These are phyloP conservation scores for Lepidocolaptes lacrymiger DNA, from an alignment of 2,797 vertebrate species.

Conservation along the genomic window DNA sequence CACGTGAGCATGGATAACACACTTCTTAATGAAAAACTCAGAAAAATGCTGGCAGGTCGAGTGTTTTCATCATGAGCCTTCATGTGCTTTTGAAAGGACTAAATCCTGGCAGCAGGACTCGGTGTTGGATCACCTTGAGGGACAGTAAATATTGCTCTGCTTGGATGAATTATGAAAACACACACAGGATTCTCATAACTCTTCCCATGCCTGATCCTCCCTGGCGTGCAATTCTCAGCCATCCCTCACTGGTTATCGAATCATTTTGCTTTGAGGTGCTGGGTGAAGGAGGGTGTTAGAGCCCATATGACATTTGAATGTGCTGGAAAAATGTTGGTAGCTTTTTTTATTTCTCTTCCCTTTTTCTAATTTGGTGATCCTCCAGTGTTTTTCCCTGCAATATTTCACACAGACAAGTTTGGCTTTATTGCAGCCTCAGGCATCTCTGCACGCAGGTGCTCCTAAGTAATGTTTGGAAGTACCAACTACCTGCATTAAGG, in stretches of 20 bases:
- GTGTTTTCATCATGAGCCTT: background rate
- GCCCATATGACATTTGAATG: background rate
- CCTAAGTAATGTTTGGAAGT: constrained; percentile 4
- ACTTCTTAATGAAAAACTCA: constrained; percentile 3
- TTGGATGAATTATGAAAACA: background rate
- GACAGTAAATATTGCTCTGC: background rate
- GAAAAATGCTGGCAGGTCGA: background rate
- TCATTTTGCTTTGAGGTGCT: background rate
- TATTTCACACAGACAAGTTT: constrained; percentile 24
- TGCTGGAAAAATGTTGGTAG: background rate
- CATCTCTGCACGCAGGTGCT: background rate
- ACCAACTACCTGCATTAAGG: background rate
- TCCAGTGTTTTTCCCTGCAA: background rate
- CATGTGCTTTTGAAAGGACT: background rate
- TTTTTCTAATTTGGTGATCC: background rate
- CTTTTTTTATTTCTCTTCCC: background rate
- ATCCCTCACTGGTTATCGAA: background rate
- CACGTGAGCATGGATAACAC: background rate
- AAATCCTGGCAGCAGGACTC: background rate
- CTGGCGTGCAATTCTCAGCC: background rate
- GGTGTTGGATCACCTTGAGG: background rate
- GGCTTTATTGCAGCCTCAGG: constrained; percentile 24
- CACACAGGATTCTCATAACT: background rate
- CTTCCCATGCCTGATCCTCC: background rate
- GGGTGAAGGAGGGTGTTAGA: background rate